phyloP scores from a whole-genome alignment of 1,140 invertebrate species.

The Nebria ingens region DNA sequence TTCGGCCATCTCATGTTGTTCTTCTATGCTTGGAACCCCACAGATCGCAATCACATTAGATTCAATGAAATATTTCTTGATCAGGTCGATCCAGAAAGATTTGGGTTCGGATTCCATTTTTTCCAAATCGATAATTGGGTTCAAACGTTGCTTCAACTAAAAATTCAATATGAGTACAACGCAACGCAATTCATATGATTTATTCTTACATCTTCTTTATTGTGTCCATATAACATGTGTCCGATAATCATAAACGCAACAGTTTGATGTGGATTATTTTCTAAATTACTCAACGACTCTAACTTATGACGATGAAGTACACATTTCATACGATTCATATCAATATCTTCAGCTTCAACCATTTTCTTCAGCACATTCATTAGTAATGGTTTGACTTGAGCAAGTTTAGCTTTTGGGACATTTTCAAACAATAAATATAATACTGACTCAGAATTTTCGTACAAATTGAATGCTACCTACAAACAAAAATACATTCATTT shows the following conservation, averaged over 20 bases:
- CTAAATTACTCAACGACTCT: conserved; percentile 58
- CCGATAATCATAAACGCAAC: conserved; percentile 67
- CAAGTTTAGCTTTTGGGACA: conserved; percentile 60
- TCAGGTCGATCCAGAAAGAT: conserved; percentile 60
- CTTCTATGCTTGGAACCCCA: conserved; percentile 45
- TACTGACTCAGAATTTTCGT: conserved; percentile 59
- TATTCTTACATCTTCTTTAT: conserved; percentile 59
- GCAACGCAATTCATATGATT: background rate
- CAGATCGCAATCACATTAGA: conserved; percentile 41
- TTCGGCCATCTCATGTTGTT: conserved; percentile 43
- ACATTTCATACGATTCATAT: conserved; percentile 63
- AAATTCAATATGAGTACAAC: conserved; percentile 28
- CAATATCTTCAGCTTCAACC: conserved; percentile 44
- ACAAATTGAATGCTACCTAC: conserved; percentile 54
- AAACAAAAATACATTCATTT: conserved; percentile 21
- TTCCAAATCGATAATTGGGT: conserved; percentile 53
- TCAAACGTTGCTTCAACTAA: conserved; percentile 61
- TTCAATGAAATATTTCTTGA: conserved; percentile 61
- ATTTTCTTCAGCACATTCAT: conserved; percentile 44
- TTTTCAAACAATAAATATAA: conserved; percentile 66
- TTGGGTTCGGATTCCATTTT: conserved; percentile 50
- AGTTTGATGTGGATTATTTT: conserved; percentile 64
- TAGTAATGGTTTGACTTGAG: conserved; percentile 49
- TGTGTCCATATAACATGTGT: conserved; percentile 71
- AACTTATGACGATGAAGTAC: conserved; percentile 63